Evolutionary conservation across 2,888 invertebrate genomes (phyloP), one percentile per base, ranked within the genome.

Genomic region (Nemoura dubitans): DNA sequence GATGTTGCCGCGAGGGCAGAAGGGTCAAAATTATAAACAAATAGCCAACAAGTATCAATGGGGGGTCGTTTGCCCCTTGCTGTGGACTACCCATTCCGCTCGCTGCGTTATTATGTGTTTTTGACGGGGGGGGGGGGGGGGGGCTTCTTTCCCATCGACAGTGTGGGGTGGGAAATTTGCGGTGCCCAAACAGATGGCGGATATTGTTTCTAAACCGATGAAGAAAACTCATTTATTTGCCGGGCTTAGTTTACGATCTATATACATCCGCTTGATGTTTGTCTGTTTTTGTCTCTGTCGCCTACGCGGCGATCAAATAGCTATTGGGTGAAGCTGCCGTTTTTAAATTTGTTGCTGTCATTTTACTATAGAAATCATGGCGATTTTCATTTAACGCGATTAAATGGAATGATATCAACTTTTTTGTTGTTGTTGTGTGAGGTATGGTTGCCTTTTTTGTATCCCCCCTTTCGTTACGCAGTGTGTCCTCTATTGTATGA

Each of bases 21-120:
- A 59, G 59, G 59, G 59, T 59, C 30, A 30, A 81, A 81, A 81
- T 81, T 27, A 81, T 29, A 81, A 81, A 81, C 81, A 81, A 81
- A 81, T 81, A 29, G 81, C 81, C 81, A 81, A 81, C 81, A 81
- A 29, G 81, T 81, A 30, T 28, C 81, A 21, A 16, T 27, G n/a
- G 59, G n/a, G 59, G 81, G 81, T 30, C 27, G 81, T 21, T 59
- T 59, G 21, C 21, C 59, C 59, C 59, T 59, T 27, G 26, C 28
- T 80, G 26, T 28, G 27, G 25, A 80, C 26, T 16, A 26, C 2
- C 77, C 80, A 26, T 26, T 80, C 80, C 10, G 26, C 80, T 7
- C 25, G 36, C 36, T 10, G 36, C 59, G 59, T 59, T 59, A 59
- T 21, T 59, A 21, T 59, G 6, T 10, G 25, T 14, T 16, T n/a